Conservation (phyloP, 1,140 invertebrate genomes). For the Drepana arcuata region DNA sequence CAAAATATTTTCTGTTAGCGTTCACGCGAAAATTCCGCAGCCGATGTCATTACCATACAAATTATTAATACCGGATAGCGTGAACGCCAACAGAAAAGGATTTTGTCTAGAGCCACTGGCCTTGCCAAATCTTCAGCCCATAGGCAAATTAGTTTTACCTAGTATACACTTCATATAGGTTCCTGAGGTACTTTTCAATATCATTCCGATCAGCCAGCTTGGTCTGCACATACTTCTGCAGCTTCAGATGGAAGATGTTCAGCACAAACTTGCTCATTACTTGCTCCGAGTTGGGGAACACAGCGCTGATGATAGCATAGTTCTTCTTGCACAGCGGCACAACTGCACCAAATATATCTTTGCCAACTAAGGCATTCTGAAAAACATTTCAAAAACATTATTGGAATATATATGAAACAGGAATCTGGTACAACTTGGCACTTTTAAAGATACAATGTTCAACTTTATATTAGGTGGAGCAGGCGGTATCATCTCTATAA, state of each 20-base stretch:
- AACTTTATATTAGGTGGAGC: no score
- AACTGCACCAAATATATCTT: constrained; percentile 93
- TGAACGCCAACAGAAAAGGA: no score
- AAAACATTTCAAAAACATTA: constrained; percentile 22
- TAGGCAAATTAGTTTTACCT: constrained; percentile 77
- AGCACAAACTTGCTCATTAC: constrained; percentile 98
- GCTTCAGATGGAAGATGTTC: constrained; percentile 94
- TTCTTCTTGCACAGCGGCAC: constrained; percentile 92
- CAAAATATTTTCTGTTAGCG: no score
- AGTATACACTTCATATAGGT: constrained; percentile 91
- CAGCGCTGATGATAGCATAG: constrained; percentile 89
- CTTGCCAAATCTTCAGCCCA: no score
- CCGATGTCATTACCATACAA: no score
- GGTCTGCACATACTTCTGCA: constrained; percentile 89
- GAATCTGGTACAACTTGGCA: no score
- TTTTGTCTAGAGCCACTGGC: no score
- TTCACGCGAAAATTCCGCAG: no score
- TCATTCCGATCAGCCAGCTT: constrained; percentile 86
- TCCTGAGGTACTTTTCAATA: constrained; percentile 89
- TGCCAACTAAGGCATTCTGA: constrained; percentile 75
- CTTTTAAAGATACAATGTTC: no score
- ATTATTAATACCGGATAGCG: no score
- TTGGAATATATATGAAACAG: no score
- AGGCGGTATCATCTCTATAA: no score
- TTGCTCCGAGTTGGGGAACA: constrained; percentile 97